Evolutionary conservation across 2,797 vertebrate species (phyloP).

Genomic region (Glyptemys insculpta): DNA sequence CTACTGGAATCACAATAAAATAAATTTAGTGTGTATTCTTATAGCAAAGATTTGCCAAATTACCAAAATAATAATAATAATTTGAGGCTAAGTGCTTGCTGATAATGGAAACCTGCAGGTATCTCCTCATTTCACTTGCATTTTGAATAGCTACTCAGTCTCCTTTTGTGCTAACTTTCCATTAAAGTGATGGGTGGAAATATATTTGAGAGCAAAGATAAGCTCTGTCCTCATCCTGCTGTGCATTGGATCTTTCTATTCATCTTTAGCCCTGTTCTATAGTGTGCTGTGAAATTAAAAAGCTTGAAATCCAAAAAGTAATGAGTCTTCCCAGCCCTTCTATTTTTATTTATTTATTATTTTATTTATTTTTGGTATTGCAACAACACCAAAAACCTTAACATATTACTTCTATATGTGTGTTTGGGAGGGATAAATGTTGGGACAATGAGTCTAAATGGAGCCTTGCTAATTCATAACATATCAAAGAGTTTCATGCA

Average conservation of each 20-base stretch:
- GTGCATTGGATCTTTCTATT: slow-evolving; percentile 16
- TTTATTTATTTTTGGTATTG: not conserved
- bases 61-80: not conserved
- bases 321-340: not conserved
- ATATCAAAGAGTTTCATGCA: not conserved
- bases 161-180: not conserved
- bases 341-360: not conserved
- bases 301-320: not conserved
- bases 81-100: not conserved
- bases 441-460: not conserved
- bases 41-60: not conserved
- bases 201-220: slow-evolving; percentile 22
- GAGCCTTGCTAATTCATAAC: not conserved
- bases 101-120: not conserved
- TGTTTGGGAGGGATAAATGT: not conserved
- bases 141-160: not conserved
- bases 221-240: slow-evolving; percentile 9
- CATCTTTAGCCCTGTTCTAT: slow-evolving; percentile 10
- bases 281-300: not conserved
- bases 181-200: not conserved
- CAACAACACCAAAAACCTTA: not conserved
- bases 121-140: not conserved
- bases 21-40: not conserved
- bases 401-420: not conserved
- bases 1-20: not conserved